Evolutionary conservation across 2,797 vertebrate genomes (phyloP), one percentile per base, ranked within the genome.

Genomic region (Urosaurus nigricauda): DNA sequence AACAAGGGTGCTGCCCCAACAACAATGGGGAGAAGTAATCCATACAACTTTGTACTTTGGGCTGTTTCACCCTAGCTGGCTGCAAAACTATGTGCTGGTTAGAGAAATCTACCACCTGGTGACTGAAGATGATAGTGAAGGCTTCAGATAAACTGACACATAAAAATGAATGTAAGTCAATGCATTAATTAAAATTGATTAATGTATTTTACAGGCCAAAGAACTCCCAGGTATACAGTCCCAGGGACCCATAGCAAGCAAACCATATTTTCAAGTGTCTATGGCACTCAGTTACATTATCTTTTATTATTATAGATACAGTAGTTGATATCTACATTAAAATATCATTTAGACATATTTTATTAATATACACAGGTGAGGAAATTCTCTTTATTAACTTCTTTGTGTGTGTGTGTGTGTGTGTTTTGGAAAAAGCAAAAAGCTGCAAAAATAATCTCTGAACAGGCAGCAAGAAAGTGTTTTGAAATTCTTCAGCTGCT

Each of bases 401-500:
- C 88, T 91, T 82, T 78, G 78, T 84, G 90, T 74, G 88, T 85
- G 92, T 40, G 88, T 56, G 43, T 43, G 43, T 43, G n/a, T 85
- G 71, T 86, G 90, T 90, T 77, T 88, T 90, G 83, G 91, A 71
- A 24, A 21, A 84, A 83, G 32, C 89, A 74, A 0, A 84, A 92
- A 83, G 16, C 11, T 89, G 0, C 84, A 91, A 21, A 77, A 83
- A 86, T n/a, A 63, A 65, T 78, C 56, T 0, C 87, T 92, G 82
- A 86, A 87, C 91, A 90, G 93, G 89, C 84, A 84, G 91, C 80
- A 84, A 92, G 86, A 93, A n/a, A 21, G 56, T 58, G 79, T 26
- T 56, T 85, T 90, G 93, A 92, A 94, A 92, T 84, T 93, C 88
- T 88, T 7, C 3, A 0, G 0, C 86, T 93, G 90, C 92, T 26